These are phyloP conservation scores for Platerodrilus igneus DNA, from an alignment of 2,888 invertebrate species.

Conservation along the genomic window DNA sequence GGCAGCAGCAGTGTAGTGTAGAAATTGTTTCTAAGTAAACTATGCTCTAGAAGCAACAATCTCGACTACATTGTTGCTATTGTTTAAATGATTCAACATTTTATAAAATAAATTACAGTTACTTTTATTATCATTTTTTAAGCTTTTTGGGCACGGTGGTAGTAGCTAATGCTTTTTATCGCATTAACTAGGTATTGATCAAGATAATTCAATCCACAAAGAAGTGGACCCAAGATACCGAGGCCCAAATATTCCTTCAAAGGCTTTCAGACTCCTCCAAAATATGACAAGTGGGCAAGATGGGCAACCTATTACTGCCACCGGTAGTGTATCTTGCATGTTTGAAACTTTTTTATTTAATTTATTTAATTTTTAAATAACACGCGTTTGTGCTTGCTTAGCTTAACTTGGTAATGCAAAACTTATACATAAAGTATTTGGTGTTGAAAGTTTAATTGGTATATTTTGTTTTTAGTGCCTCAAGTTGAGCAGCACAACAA, in stretches of 20 bases:
- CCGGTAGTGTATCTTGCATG: no score
- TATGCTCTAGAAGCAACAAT: no score
- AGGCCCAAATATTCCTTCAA: constrained; percentile 62
- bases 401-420: background rate
- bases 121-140: no score
- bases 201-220: constrained; percentile 53
- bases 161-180: constrained; percentile 13
- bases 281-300: constrained; percentile 55
- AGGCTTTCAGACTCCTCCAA: constrained; percentile 64
- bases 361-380: constrained; percentile 6
- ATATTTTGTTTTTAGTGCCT: constrained; percentile 25
- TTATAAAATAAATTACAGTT: no score
- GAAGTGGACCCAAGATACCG: constrained; percentile 60
- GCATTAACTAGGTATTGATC: constrained; percentile 47
- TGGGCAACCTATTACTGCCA: constrained; percentile 40
- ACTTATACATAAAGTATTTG: background rate
- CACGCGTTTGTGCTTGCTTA: constrained; percentile 9
- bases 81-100: no score
- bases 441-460: no score
- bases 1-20: no score
- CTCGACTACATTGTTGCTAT: no score
- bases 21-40: no score
- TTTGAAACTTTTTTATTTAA: constrained; percentile 27
- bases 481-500: constrained; percentile 11
- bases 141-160: no score